Evolutionary conservation across 2,797 vertebrate genomes (phyloP).

Genomic region (Chelidonichthys spinosus): DNA sequence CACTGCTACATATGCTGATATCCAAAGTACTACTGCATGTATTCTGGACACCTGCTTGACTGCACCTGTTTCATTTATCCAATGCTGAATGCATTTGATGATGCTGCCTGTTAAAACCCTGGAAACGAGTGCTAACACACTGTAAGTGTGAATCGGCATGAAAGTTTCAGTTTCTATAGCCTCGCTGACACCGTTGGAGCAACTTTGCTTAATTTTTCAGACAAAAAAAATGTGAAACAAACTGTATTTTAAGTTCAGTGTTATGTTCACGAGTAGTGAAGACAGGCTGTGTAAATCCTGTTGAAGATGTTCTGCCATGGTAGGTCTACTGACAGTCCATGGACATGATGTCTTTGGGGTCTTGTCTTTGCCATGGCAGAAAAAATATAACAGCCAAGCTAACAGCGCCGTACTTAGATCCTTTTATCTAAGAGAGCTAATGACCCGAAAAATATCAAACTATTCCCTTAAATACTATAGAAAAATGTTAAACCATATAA

Average conservation of each 20-base stretch:
- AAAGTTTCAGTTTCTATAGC: conserved; percentile 19
- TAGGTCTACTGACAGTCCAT: neutral
- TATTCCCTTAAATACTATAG: neutral
- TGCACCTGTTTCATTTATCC: too few species aligned
- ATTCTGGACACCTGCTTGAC: too few species aligned
- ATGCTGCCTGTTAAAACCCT: neutral
- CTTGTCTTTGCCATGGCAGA: too few species aligned
- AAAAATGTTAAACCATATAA: neutral
- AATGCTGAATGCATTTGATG: too few species aligned
- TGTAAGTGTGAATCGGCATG: conserved; percentile 13
- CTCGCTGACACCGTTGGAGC: conserved; percentile 29
- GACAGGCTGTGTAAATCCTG: conserved; percentile 10
- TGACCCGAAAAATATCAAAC: neutral
- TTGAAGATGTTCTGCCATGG: neutral
- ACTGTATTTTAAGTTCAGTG: neutral
- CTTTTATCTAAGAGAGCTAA: neutral
- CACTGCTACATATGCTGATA: too few species aligned
- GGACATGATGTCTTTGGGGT: neutral
- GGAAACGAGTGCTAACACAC: neutral
- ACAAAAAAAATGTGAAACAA: neutral
- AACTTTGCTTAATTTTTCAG: conserved; percentile 6
- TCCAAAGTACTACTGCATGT: too few species aligned
- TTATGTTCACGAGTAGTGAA: conserved; percentile 1
- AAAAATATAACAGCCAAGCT: neutral
- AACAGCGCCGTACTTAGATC: neutral